Percentiles rank a stretch among this genome's conserved stretches.
Conservation (phyloP, 2,888 invertebrate genomes). For the Heterodera filipjevi region DNA sequence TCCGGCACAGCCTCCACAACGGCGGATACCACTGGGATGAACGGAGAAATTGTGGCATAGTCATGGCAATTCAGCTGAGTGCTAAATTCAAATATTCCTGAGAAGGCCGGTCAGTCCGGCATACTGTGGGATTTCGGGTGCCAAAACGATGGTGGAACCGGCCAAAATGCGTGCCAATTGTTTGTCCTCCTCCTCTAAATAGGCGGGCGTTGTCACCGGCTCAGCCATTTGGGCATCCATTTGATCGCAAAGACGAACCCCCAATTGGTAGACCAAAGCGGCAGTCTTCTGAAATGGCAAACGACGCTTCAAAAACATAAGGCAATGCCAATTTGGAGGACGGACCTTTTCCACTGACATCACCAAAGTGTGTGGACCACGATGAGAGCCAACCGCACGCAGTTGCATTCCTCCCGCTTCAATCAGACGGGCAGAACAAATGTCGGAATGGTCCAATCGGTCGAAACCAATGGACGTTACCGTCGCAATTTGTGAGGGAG, state of each 20-base stretch:
- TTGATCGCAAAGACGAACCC: conserved; percentile 39
- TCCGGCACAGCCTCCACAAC: conserved; percentile 49
- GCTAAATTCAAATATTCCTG: background rate
- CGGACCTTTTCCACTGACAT: conserved; percentile 56
- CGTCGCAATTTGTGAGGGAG: conserved; percentile 42
- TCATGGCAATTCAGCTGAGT: conserved; percentile 63
- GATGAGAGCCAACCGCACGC: conserved; percentile 46
- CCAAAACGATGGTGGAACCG: conserved; percentile 51
- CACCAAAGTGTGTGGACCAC: conserved; percentile 57
- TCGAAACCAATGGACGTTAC: conserved; percentile 43
- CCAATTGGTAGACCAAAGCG: conserved; percentile 55
- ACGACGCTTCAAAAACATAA: no score
- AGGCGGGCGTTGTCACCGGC: conserved; percentile 33
- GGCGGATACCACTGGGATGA: conserved; percentile 50
- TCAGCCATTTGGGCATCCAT: conserved; percentile 32
- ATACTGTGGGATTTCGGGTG: conserved; percentile 60
- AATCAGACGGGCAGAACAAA: conserved; percentile 38
- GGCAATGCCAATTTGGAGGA: no score
- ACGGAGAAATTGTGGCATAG: conserved; percentile 60
- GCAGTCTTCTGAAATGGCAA: conserved; percentile 56
- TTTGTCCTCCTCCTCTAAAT: conserved; percentile 31
- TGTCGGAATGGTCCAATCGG: conserved; percentile 34
- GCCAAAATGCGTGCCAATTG: conserved; percentile 38
- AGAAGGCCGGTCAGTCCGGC: no score
- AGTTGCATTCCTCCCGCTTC: conserved; percentile 36